phyloP scores from a whole-genome alignment of 1,140 invertebrate genomes.

The Drosophila varians region DNA sequence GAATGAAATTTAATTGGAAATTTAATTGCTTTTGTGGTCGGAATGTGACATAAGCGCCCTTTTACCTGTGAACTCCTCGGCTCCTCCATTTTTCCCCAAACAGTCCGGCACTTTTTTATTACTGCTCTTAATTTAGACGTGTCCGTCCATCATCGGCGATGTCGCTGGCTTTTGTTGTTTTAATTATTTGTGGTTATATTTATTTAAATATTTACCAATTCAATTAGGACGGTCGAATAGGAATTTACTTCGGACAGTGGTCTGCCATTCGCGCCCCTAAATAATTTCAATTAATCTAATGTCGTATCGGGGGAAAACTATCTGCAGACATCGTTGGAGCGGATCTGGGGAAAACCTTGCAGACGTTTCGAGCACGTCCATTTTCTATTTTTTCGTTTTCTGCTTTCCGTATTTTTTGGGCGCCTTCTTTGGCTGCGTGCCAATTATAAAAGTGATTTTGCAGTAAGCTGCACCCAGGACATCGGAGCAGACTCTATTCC shows the following conservation, averaged over 20 bases:
- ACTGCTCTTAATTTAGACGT: conserved; percentile 77
- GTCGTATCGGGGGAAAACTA: conserved; percentile 73
- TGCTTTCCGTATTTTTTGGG: conserved; percentile 35
- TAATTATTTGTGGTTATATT: conserved; percentile 82
- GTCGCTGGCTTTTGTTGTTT: conserved; percentile 72
- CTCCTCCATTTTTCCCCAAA: background rate
- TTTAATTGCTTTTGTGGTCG: conserved; percentile 83
- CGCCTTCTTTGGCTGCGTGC: conserved; percentile 76
- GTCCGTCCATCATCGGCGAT: conserved; percentile 60
- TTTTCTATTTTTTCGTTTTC: conserved; percentile 8
- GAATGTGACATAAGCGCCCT: conserved; percentile 50
- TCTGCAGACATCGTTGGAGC: conserved; percentile 65
- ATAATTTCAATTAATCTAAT: conserved; percentile 78
- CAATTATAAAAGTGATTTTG: conserved; percentile 81
- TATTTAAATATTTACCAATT: conserved; percentile 83
- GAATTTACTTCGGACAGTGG: conserved; percentile 50
- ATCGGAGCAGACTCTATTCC: conserved; percentile 33
- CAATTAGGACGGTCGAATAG: conserved; percentile 69
- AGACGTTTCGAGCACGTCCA: conserved; percentile 42
- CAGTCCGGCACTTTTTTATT: conserved; percentile 13
- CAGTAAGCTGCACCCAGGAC: conserved; percentile 74
- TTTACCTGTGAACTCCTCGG: conserved; percentile 29
- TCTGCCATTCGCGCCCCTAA: conserved; percentile 21
- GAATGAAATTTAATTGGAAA: conserved; percentile 83
- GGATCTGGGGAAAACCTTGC: conserved; percentile 58